Base-by-base conservation (phyloP, 2,113 vertebrate genomes). In the Abramis brama region DNA sequence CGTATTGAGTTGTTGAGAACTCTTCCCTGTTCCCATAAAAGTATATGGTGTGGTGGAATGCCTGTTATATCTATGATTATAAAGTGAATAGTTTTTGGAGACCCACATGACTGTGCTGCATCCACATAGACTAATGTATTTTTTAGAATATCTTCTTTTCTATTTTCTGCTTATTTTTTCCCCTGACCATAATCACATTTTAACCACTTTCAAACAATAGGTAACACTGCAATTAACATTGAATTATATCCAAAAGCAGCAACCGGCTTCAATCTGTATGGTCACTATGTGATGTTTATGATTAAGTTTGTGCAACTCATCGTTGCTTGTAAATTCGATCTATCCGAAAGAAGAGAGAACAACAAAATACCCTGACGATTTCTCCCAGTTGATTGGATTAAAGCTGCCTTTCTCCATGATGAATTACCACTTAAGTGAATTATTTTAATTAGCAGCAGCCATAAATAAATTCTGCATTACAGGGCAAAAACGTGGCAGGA, bases 391-490 rank as follows among this genome's bases (percentile, higher is more conserved):
- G 80, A 57, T 74, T 75, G 81, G 66, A 70, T 79, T 70, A 79
- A 82, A 76, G 70, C 71, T 71, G 66, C 62, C 79, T 77, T 73
- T 43, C 30, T 75, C 11, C 52, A 36, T 83, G 79, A 89, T 86
- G 75, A 43, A 90, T 71, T 0, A 43, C 77, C 70, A 71, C 84
- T 87, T 84, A 12, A 62, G 79, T 27, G 30, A 87, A 86, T 82
- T 85, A 78, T 88, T 86, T 87, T 79, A 89, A 91, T 90, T 84
- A 85, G 79, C 60, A 30, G 1, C 10, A 10, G 39, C 85, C 78
- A 89, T 87, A 81, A 88, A 88, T 88, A 87, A 52, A 74, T 47
- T 82, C 27, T 66, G 81, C 81, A 73, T 82, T 52, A 79, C 83
- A 36, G 80, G 81, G 36, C 25, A 33, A 80, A 77, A 70, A 60